Evolutionary conservation across 2,888 invertebrate species (phyloP).

Genomic region (Myopa testacea): DNA sequence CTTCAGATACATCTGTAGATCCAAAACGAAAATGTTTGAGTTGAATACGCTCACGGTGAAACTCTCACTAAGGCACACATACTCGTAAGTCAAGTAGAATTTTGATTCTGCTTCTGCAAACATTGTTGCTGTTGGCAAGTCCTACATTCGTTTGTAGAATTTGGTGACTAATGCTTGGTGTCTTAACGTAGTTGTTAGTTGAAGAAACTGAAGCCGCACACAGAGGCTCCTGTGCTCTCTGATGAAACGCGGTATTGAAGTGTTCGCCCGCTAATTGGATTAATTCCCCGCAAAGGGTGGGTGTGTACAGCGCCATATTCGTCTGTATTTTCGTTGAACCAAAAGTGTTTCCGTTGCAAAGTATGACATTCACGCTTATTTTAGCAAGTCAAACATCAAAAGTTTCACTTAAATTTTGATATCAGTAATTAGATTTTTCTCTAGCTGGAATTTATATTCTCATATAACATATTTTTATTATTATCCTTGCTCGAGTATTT

Average conservation of each 20-base stretch:
- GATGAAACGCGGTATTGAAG: constrained; percentile 27
- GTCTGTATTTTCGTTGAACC: background rate
- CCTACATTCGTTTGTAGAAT: constrained; percentile 26
- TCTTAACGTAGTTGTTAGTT: background rate
- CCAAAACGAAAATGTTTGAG: no score
- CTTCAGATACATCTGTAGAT: no score
- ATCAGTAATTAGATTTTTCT: background rate
- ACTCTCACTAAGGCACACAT: no score
- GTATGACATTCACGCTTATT: background rate
- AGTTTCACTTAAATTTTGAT: constrained; percentile 7
- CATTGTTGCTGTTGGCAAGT: constrained; percentile 8
- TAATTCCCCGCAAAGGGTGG: constrained; percentile 24
- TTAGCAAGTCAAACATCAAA: constrained; percentile 21
- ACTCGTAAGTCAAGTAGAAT: no score
- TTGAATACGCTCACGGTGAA: no score
- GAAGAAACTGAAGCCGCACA: constrained; percentile 6
- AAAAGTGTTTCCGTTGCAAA: constrained; percentile 7
- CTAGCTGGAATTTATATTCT: background rate
- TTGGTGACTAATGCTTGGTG: background rate
- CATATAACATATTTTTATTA: background rate
- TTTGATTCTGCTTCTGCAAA: no score
- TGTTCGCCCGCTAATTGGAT: constrained; percentile 34
- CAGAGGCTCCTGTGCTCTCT: constrained; percentile 20
- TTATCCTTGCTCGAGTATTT: no score
- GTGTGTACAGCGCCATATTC: no score